These are phyloP conservation scores for Nycticryphes semicollaris DNA, from an alignment of 2,113 vertebrate species.

Conservation along the genomic window DNA sequence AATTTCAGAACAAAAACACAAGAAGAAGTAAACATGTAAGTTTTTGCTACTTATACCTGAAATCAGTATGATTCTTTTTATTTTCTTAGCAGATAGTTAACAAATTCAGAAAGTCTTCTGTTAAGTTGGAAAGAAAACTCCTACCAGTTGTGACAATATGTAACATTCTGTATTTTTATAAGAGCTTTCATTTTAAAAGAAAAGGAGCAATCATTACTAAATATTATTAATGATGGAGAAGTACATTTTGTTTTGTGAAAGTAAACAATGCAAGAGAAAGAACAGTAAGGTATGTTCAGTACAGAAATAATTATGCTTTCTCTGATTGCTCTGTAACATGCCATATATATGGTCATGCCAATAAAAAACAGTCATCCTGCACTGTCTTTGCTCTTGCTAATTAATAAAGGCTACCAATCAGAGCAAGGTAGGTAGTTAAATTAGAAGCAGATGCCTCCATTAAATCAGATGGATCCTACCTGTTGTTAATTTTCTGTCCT, in stretches of 20 bases:
- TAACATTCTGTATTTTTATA: background rate
- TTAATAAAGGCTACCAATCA: background rate
- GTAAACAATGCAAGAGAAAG: background rate
- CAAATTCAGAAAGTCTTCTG: background rate
- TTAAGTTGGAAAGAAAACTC: background rate
- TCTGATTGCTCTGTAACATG: background rate
- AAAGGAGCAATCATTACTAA: background rate
- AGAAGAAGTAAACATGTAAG: background rate
- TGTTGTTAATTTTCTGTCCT: background rate
- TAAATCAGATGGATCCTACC: background rate
- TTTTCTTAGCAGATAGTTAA: background rate
- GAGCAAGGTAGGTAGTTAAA: background rate
- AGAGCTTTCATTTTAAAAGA: background rate
- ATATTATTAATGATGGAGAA: background rate
- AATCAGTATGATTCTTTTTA: background rate
- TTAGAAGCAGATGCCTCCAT: background rate
- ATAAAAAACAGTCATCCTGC: background rate
- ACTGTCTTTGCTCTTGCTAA: background rate
- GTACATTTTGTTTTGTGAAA: background rate
- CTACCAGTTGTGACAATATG: background rate
- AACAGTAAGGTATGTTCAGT: background rate
- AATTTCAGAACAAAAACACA: background rate
- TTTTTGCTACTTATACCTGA: background rate
- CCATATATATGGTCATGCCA: background rate
- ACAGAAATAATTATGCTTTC: background rate